Evolutionary conservation across 2,888 invertebrate genomes (phyloP), one percentile per base, ranked within the genome.

Genomic region (Leptopterna dolabrata): DNA sequence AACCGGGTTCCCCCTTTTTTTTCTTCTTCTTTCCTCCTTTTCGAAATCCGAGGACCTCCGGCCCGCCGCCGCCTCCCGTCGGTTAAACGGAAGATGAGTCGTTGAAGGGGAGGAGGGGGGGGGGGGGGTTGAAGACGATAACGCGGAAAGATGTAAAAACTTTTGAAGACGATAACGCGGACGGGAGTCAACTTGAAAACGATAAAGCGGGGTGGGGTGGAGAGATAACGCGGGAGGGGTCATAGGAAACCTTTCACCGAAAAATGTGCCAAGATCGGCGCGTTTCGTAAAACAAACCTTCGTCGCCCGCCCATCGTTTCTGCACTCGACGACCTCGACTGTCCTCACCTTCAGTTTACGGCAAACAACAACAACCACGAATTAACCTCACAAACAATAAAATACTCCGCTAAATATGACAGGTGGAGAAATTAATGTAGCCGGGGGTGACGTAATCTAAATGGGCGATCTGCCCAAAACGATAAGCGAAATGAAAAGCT

Each of bases 41-140:
- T 19, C 47, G 29, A 83, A 51, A n/a, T 83, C 19, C 30, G 82
- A 82, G 63, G 45, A 36, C 43, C 13, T n/a, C n/a, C 30, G 80
- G 80, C n/a, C 3, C 41, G n/a, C n/a, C n/a, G 19, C 11, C 29
- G 45, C 36, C 19, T 29, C 41, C 27, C 13, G n/a, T 11, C 29
- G 29, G 80, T 14, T 13, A 78, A 36, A 80, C 29, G 55, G 63
- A 3, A 6, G 19, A 47, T 36, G 36, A 4, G 36, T 36, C 7
- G 36, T 36, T 2, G 36, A 36, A 36, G 76, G 70, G 30, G 70
- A 30, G 27, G 83, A 30, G 70, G 80, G 80, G 80, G 80, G 43
- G n/a, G n/a, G 45, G 80, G 73, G 73, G 73, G 4, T 16, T 27
- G 24, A 16, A 29, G 73, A 24, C 9, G 41, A 41, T 43, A 76